phyloP scores from a whole-genome alignment of 2,888 invertebrate species.

The Hydroisotoma schaefferi region DNA sequence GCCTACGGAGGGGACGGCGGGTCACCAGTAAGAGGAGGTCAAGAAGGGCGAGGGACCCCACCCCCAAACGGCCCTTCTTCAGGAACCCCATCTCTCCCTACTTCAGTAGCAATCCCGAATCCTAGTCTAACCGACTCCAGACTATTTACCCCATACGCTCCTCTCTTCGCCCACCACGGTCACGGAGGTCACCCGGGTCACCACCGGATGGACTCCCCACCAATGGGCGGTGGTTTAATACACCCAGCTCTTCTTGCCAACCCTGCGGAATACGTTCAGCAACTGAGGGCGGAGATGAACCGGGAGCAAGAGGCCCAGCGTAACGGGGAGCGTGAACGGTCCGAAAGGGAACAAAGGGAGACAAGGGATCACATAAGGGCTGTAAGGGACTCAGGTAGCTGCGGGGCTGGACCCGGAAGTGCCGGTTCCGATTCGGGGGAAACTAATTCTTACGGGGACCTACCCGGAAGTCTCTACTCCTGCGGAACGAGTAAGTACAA shows the following conservation, averaged over 20 bases:
- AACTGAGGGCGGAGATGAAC: conserved; percentile 35
- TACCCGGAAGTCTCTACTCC: conserved; percentile 19
- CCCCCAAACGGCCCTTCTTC: conserved; percentile 50
- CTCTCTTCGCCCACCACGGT: conserved; percentile 47
- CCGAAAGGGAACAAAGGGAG: conserved; percentile 5
- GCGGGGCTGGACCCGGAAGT: conserved; percentile 21
- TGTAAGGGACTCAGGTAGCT: conserved; percentile 2
- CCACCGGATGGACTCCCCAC: conserved; percentile 66
- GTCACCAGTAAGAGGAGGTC: conserved; percentile 34
- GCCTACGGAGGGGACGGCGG: conserved; percentile 5
- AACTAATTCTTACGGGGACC: conserved; percentile 23
- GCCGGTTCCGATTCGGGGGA: conserved; percentile 38
- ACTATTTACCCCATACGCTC: conserved; percentile 63
- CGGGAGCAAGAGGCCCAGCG: conserved; percentile 13
- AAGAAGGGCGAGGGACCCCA: conserved; percentile 52
- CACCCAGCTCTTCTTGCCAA: conserved; percentile 35
- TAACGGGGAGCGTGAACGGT: conserved; percentile 5
- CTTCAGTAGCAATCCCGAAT: conserved; percentile 94
- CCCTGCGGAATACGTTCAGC: conserved; percentile 39
- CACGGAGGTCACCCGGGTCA: conserved; percentile 27
- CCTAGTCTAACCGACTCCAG: conserved; percentile 64
- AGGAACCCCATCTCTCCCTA: conserved; percentile 80
- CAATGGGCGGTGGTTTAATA: conserved; percentile 56
- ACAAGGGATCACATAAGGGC: conserved; percentile 4
- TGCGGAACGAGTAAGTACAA: conserved; percentile 16